Evolutionary conservation across 2,113 vertebrate genomes (phyloP).

Genomic region (Oreochromis spilurus): DNA sequence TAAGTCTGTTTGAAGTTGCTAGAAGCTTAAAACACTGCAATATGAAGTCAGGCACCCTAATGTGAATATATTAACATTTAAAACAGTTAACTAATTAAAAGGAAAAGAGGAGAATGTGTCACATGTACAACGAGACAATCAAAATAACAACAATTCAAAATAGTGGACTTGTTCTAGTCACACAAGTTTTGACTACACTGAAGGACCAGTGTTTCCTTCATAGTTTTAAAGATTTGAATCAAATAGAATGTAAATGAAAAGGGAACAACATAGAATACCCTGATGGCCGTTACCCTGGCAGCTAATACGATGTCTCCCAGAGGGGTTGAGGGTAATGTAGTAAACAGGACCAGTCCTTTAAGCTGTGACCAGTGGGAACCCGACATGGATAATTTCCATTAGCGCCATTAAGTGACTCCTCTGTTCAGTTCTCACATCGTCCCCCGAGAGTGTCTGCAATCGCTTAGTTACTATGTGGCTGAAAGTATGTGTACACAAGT

Average conservation of each 20-base stretch:
- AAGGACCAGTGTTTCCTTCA: background rate
- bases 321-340: slow-evolving; percentile 22
- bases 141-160: background rate
- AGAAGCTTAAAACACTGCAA: background rate
- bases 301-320: background rate
- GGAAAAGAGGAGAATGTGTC: background rate
- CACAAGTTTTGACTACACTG: background rate
- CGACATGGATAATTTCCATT: slow-evolving; percentile 27
- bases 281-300: slow-evolving; percentile 3
- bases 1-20: slow-evolving; percentile 7
- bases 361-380: slow-evolving; percentile 31
- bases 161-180: background rate
- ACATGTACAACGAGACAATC: background rate
- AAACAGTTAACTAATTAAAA: background rate
- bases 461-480: background rate
- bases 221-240: background rate
- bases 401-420: slow-evolving; percentile 27
- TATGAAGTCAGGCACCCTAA: background rate
- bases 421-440: background rate
- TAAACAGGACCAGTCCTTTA: slow-evolving; percentile 26
- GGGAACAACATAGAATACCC: background rate
- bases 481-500: background rate
- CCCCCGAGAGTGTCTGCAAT: background rate
- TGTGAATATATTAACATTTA: background rate
- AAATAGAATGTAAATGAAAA: background rate